phyloP scores from a whole-genome alignment of 2,888 invertebrate genomes.

The Himalopsyche tibetana region DNA sequence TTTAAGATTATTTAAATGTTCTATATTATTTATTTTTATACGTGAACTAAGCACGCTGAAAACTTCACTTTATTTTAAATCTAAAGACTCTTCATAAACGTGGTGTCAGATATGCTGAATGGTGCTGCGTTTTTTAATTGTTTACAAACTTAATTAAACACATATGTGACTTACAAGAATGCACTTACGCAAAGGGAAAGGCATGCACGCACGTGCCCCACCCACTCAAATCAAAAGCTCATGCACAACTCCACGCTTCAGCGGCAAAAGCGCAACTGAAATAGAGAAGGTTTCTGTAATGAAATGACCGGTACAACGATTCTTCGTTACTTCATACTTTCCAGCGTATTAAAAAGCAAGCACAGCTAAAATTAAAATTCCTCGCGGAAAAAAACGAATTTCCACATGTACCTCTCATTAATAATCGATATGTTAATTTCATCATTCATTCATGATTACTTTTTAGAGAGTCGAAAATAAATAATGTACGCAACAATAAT shows the following conservation, averaged over 20 bases:
- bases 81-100: background rate
- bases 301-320: background rate
- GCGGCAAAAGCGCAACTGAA: slow-evolving; percentile 58
- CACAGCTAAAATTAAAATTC: no score
- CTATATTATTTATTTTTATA: background rate
- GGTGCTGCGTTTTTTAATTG: background rate
- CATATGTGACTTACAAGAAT: slow-evolving; percentile 47
- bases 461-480: no score
- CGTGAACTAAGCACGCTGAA: background rate
- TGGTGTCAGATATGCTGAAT: background rate
- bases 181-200: slow-evolving; percentile 58
- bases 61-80: background rate
- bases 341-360: no score
- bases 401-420: no score
- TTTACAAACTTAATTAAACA: background rate
- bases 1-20: background rate
- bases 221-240: slow-evolving; percentile 48
- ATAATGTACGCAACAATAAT: no score
- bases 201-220: slow-evolving; percentile 54
- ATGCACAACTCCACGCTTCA: slow-evolving; percentile 50
- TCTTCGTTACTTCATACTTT: no score
- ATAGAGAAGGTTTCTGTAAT: background rate
- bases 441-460: no score
- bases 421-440: no score
- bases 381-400: no score